Percentiles rank a stretch among this genome's conserved stretches.
phyloP scores from a whole-genome alignment of 2,113 vertebrate species.

The Gymnocephalus cernua region DNA sequence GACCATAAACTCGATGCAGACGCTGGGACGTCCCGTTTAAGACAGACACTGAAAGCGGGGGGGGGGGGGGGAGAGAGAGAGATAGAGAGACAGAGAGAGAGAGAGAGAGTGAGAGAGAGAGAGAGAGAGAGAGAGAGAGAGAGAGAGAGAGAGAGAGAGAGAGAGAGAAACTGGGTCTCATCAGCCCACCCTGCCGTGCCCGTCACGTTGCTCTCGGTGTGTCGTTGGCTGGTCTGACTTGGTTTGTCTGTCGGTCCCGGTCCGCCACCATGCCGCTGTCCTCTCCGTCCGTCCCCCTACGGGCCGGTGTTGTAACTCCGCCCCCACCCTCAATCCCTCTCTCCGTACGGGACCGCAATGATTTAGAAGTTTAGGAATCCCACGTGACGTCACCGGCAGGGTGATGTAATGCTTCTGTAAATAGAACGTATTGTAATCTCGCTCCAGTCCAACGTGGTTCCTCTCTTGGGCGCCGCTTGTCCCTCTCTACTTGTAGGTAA shows the following conservation, averaged over 20 bases:
- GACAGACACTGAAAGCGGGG: slow-evolving; percentile 11
- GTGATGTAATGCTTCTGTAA: slow-evolving; percentile 99
- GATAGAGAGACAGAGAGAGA: neutral
- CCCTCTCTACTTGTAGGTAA: slow-evolving; percentile 86
- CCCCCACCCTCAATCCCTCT: slow-evolving; percentile 35
- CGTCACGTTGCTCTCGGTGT: slow-evolving; percentile 55
- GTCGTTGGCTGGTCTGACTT: neutral
- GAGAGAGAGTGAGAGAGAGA: too few relatives aligned
- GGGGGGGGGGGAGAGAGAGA: neutral
- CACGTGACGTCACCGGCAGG: slow-evolving; percentile 97
- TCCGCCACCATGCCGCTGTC: slow-evolving; percentile 15
- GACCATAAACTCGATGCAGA: slow-evolving; percentile 16
- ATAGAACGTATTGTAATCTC: slow-evolving; percentile 99
- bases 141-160: too few relatives aligned
- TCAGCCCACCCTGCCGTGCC: slow-evolving; percentile 46
- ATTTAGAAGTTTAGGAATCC: slow-evolving; percentile 99
- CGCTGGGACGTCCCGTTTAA: slow-evolving; percentile 51
- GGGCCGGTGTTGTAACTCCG: slow-evolving; percentile 60
- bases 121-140: too few relatives aligned
- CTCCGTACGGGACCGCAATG: slow-evolving; percentile 92
- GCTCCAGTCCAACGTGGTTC: slow-evolving; percentile 98
- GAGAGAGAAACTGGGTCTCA: slow-evolving; percentile 14
- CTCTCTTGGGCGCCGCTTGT: slow-evolving; percentile 90
- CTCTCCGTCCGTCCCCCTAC: slow-evolving; percentile 24
- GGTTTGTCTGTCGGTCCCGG: slow-evolving; percentile 1